Evolutionary conservation across 1,140 invertebrate genomes (phyloP).

Genomic region (Aleiodes sp.): DNA sequence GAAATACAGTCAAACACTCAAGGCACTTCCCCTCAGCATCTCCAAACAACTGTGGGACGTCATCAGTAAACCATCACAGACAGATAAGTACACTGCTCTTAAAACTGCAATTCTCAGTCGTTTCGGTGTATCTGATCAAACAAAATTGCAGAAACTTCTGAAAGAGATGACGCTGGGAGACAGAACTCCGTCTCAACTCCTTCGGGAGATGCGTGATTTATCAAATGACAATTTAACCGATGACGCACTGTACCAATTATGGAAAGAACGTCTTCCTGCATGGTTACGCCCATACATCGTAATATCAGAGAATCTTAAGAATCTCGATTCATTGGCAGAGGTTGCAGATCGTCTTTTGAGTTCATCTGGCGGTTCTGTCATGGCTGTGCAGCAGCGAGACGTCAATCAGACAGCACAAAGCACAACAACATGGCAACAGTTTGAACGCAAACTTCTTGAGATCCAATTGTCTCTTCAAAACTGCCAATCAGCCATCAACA

Average conservation of each 20-base stretch:
- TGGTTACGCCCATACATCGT: neutral
- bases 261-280: neutral
- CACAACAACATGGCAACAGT: neutral
- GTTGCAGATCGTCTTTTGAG: neutral
- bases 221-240: neutral
- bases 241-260: neutral
- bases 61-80: no score
- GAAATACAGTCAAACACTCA: no score
- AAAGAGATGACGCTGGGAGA: no score
- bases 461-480: neutral
- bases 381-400: neutral
- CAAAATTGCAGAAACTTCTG: no score
- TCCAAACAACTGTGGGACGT: no score
- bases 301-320: neutral
- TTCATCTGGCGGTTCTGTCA: no score
- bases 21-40: no score
- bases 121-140: no score
- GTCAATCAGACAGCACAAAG: neutral
- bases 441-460: neutral
- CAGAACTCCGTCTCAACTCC: no score
- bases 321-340: neutral
- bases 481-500: neutral
- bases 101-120: no score
- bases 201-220: neutral
- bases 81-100: no score